These are phyloP conservation scores for Aporophyla lueneburgensis DNA, from an alignment of 2,888 invertebrate species.

Conservation along the genomic window DNA sequence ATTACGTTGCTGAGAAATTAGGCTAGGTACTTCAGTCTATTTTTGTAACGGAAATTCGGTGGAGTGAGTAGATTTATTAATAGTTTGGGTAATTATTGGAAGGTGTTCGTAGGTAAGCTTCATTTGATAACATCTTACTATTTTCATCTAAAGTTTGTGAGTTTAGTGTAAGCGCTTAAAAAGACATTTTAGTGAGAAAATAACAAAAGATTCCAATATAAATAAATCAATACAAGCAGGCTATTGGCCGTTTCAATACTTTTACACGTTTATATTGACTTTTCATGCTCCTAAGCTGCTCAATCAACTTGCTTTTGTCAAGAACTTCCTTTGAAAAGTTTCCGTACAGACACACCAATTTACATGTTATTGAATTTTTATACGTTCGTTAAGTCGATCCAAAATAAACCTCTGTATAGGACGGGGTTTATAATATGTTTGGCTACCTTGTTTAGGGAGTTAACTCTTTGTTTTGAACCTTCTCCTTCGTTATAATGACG, in stretches of 20 bases:
- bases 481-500: constrained; percentile 38
- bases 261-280: constrained; percentile 62
- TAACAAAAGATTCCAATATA: constrained; percentile 25
- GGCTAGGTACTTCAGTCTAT: constrained; percentile 3
- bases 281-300: constrained; percentile 72
- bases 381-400: constrained; percentile 84
- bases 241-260: constrained; percentile 55
- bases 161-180: too few relatives aligned
- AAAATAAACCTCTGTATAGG: constrained; percentile 56
- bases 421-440: constrained; percentile 54
- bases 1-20: constrained; percentile 19
- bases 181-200: not conserved
- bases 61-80: not conserved
- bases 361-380: constrained; percentile 91
- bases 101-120: not conserved
- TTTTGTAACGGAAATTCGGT: constrained; percentile 6
- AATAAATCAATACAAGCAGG: constrained; percentile 30
- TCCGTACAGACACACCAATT: constrained; percentile 85
- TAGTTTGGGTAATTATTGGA: not conserved
- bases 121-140: not conserved
- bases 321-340: constrained; percentile 86
- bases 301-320: constrained; percentile 84
- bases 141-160: not conserved
- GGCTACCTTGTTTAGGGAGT: constrained; percentile 44
- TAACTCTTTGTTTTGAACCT: constrained; percentile 40